A percentile compares a stretch with the other conserved stretches of the same genome.
Evolutionary conservation across 2,113 vertebrate species (phyloP).

Genomic region (Oncorhynchus tshawytscha): DNA sequence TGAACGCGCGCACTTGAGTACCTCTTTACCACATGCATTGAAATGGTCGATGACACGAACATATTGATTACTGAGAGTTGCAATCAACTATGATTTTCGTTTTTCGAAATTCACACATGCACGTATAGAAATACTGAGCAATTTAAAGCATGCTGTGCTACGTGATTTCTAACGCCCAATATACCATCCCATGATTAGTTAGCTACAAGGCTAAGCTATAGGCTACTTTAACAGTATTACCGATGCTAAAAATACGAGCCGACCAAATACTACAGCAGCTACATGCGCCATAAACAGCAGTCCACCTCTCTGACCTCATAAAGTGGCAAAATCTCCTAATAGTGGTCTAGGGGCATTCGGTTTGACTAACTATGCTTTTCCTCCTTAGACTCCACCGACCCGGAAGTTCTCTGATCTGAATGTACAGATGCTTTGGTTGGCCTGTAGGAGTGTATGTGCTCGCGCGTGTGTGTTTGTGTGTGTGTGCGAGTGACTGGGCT

Average conservation of each 20-base stretch:
- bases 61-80: not conserved
- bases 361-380: constrained; percentile 34
- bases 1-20: constrained; percentile 8
- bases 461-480: constrained; percentile 42
- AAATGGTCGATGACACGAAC: not conserved
- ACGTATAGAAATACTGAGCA: no score
- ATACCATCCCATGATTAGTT: not conserved
- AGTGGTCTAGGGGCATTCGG: not conserved
- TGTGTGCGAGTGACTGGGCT: constrained; percentile 47
- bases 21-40: not conserved
- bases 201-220: not conserved
- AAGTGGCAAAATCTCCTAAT: not conserved
- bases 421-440: constrained; percentile 67
- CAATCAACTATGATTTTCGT: not conserved
- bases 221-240: not conserved
- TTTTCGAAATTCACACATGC: no score
- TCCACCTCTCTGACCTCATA: not conserved
- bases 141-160: no score
- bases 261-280: constrained; percentile 16
- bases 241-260: not conserved
- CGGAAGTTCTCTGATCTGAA: constrained; percentile 79
- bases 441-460: constrained; percentile 35
- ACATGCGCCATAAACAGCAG: constrained; percentile 11
- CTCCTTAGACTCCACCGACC: constrained; percentile 70
- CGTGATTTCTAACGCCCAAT: not conserved